Percentiles rank a stretch among this genome's conserved stretches.
Evolutionary conservation across 2,113 vertebrate species (phyloP).

Genomic region (Elanus axillaris): DNA sequence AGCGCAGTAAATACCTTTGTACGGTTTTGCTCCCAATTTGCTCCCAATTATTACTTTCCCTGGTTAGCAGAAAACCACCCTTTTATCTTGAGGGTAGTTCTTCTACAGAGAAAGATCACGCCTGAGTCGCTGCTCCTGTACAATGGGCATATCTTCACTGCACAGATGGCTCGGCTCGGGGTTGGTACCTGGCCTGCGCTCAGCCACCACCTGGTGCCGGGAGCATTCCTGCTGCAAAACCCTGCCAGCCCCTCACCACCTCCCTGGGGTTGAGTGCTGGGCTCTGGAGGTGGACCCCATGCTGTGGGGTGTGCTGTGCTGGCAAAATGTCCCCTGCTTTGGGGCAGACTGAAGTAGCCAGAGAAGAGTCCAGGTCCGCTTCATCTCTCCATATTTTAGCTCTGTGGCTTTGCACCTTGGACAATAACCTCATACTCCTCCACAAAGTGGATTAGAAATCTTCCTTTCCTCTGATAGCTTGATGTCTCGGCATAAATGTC

Average conservation of each 20-base stretch:
- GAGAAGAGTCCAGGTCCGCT: not conserved
- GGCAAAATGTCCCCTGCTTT: not conserved
- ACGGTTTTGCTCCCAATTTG: not conserved
- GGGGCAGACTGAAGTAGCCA: not conserved
- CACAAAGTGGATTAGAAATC: not conserved
- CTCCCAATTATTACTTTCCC: not conserved
- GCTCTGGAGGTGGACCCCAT: not conserved
- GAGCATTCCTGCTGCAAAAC: fast-evolving
- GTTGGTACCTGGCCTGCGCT: not conserved
- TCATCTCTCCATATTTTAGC: fast-evolving
- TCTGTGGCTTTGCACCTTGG: not conserved
- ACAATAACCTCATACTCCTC: not conserved
- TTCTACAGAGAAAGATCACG: not conserved
- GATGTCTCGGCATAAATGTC: not conserved
- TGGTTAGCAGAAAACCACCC: not conserved
- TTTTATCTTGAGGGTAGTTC: not conserved
- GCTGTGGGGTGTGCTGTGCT: not conserved
- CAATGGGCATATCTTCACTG: not conserved
- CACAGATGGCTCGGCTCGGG: not conserved
- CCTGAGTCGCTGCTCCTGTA: not conserved
- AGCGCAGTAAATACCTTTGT: not conserved
- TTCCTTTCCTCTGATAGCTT: not conserved
- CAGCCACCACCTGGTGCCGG: not conserved
- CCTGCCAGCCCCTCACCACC: not conserved
- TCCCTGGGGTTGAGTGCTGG: not conserved